phyloP scores from a whole-genome alignment of 2,888 invertebrate genomes.

The Orchestes rusci region DNA sequence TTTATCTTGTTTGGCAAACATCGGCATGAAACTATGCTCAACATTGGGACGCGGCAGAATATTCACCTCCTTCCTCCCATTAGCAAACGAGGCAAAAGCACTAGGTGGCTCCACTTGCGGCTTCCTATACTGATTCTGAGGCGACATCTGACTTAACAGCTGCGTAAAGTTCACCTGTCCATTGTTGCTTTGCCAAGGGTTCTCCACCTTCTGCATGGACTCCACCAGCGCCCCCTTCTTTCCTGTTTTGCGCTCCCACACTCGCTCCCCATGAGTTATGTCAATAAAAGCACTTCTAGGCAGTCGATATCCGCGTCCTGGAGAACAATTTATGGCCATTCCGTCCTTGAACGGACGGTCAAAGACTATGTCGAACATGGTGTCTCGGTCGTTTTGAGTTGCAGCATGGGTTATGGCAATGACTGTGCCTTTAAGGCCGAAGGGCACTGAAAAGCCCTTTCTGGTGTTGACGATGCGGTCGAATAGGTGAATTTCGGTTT shows the following conservation, averaged over 20 bases:
- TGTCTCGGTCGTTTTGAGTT: slow-evolving; percentile 41
- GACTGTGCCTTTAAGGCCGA: slow-evolving; percentile 78
- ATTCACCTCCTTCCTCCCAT: too few relatives aligned
- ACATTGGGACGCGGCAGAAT: too few relatives aligned
- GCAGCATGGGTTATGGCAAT: slow-evolving; percentile 54
- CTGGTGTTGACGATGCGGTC: slow-evolving; percentile 81
- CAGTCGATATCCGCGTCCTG: slow-evolving; percentile 49
- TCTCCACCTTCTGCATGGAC: slow-evolving; percentile 6
- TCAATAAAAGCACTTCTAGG: slow-evolving; percentile 52
- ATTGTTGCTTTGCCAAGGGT: slow-evolving; percentile 11
- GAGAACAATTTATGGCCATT: slow-evolving; percentile 47
- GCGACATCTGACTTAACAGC: slow-evolving; percentile 4
- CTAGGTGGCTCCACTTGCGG: background rate
- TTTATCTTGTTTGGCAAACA: too few relatives aligned
- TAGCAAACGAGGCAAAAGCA: slow-evolving; percentile 16
- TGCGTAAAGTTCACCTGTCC: slow-evolving; percentile 15
- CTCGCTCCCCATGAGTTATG: slow-evolving; percentile 50
- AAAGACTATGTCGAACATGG: slow-evolving; percentile 72
- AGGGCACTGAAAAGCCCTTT: slow-evolving; percentile 67
- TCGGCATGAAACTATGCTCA: too few relatives aligned
- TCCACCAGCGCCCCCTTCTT: slow-evolving; percentile 11
- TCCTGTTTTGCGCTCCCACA: slow-evolving; percentile 39
- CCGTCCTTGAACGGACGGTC: slow-evolving; percentile 70
- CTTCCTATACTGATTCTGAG: slow-evolving; percentile 6
- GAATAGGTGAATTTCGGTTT: slow-evolving; percentile 59